A percentile compares a stretch with the other conserved stretches of the same genome.
These are phyloP conservation scores for Pyxicephalus adspersus DNA, from an alignment of 2,113 vertebrate species.

Conservation along the genomic window DNA sequence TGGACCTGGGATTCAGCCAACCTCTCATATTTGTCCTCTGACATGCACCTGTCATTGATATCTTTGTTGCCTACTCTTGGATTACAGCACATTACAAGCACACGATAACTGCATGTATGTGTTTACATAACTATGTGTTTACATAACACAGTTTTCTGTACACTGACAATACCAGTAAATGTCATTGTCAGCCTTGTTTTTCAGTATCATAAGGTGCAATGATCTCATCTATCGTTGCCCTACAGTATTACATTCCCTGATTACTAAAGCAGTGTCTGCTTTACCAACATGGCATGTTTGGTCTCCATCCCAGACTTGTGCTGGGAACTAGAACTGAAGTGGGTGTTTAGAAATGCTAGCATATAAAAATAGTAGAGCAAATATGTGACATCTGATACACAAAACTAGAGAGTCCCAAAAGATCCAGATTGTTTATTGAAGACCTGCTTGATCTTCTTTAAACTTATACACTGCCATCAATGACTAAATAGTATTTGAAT, in stretches of 20 bases:
- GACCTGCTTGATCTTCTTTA: conserved; percentile 28
- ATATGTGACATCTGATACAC: conserved; percentile 55
- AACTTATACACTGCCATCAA: conserved; percentile 1
- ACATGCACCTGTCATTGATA: too few species aligned
- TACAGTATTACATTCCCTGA: not conserved
- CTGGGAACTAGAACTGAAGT: conserved; percentile 52
- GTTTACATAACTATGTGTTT: too few species aligned
- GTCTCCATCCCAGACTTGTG: conserved; percentile 56
- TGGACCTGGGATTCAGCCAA: too few species aligned
- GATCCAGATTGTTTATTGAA: conserved; percentile 35
- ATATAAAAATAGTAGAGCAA: conserved; percentile 56
- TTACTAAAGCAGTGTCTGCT: conserved; percentile 47
- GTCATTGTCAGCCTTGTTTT: not conserved
- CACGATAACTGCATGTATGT: too few species aligned
- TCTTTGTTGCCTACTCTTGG: too few species aligned
- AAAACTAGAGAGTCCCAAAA: conserved; percentile 28
- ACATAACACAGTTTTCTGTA: too few species aligned
- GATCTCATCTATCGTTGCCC: not conserved
- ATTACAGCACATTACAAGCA: too few species aligned
- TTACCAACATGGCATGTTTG: conserved; percentile 50
- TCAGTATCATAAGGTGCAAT: not conserved
- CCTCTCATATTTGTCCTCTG: too few species aligned
- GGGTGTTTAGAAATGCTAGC: conserved; percentile 53
- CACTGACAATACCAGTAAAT: not conserved
- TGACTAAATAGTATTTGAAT: not conserved